Base-by-base conservation (phyloP, 1,140 invertebrate genomes). In the Papilio polyxenes region DNA sequence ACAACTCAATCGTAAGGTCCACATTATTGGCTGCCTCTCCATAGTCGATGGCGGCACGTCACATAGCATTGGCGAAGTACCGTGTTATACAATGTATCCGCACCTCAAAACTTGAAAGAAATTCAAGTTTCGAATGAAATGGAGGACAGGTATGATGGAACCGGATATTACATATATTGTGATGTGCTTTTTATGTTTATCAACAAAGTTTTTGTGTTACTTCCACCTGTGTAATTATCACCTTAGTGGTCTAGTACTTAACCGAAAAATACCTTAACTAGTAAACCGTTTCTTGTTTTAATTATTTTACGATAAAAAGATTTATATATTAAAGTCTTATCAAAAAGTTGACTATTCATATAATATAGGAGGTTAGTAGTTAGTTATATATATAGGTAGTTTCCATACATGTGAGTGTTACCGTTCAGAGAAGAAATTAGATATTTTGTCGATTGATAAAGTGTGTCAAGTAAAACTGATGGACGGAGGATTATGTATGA, bases 401-500 rank as follows among this genome's bases (percentile, higher is more conserved):
- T n/a, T n/a, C n/a, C n/a, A n/a, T n/a, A n/a, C n/a, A 44, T 53
- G 51, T 11, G 51, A 10, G 10, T 10, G 10, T 13, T 51, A 51
- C 9, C 10, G 51, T 51, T 51, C 53, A 56, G 17, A 56, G 13
- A 56, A 56, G 5, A 17, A 17, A 56, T 15, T 17, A 1, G 5
- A 17, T 56, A 6, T 17, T 17, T 17, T 17, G 53, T 17, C 53
- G 53, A 17, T 13, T 56, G 51, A 13, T 37, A 15, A 72, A 72
- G 31, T 72, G 65, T 72, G 65, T 72, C 23, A 65, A 23, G 62
- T 31, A 31, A 23, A 72, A 72, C 65, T 72, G 65, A 72, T 8
- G 65, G 65, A 37, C 65, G 65, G 65, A 37, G 65, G 65, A 72
- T 72, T 72, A 15, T 72, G 65, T 72, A 72, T 72, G 65, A 72